Evolutionary conservation across 1,140 invertebrate genomes (phyloP).

Genomic region (Thaumetopoea pityocampa): DNA sequence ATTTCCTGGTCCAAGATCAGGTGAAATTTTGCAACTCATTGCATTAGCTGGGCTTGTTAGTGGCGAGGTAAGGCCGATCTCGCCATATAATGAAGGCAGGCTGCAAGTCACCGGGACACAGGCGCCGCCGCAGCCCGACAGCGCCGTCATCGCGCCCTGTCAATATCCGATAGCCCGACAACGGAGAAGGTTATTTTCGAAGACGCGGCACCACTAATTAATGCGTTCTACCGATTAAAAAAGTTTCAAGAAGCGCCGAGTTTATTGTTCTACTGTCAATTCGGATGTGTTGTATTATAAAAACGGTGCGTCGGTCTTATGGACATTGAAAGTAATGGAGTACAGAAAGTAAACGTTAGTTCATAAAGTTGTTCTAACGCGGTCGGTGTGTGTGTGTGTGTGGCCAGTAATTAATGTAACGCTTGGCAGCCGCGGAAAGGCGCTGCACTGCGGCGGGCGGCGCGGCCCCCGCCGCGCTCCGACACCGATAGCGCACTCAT

Average conservation of each 20-base stretch:
- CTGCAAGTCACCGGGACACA: constrained; percentile 64
- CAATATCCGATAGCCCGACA: constrained; percentile 59
- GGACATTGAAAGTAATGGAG: constrained; percentile 10
- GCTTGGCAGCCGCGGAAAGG: constrained; percentile 36
- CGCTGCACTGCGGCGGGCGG: constrained; percentile 23
- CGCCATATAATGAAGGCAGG: constrained; percentile 54
- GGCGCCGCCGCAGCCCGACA: constrained; percentile 48
- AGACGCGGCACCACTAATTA: constrained; percentile 67
- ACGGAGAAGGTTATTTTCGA: constrained; percentile 64
- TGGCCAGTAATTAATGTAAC: constrained; percentile 57
- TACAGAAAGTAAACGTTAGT: constrained; percentile 8
- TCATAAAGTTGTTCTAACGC: constrained; percentile 13
- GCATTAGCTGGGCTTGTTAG: constrained; percentile 72
- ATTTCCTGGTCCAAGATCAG: constrained; percentile 19
- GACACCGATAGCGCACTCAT: constrained; percentile 41
- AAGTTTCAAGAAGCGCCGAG: constrained; percentile 46
- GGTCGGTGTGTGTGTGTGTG: constrained; percentile 13
- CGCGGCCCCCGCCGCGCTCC: constrained; percentile 22
- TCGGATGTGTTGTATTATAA: constrained; percentile 20
- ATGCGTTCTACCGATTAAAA: constrained; percentile 51
- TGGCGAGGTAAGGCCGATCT: constrained; percentile 23
- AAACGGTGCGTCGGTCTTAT: constrained; percentile 11
- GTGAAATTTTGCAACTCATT: constrained; percentile 66
- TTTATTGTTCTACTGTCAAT: constrained; percentile 53
- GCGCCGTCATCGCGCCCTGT: constrained; percentile 50